Evolutionary conservation across 1,140 invertebrate species (phyloP), one percentile per base, ranked within the genome.

Genomic region (Drosophila pachea): DNA sequence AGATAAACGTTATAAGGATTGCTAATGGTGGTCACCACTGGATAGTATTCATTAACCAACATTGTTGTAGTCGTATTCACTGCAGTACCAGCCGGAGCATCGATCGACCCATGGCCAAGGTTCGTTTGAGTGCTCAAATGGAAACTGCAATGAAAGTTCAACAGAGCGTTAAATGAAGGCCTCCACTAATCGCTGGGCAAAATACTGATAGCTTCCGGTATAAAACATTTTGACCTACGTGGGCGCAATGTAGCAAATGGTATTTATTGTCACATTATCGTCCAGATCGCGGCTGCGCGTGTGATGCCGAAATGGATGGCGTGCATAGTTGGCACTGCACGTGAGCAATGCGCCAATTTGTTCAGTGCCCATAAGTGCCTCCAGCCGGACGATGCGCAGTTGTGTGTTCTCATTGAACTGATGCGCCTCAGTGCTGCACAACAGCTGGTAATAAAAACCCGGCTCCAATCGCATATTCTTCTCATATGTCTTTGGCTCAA

Each of bases 41-140:
- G 76, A 69, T 86, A 89, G n/a, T 88, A 89, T 60, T 89, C 89
- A 68, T 89, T 89, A 12, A 89, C 74, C 45, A 89, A 56, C 89
- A 89, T 89, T 54, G 76, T 76, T 47, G 69, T 68, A 38, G 73
- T 49, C 35, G 58, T 67, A 6, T 42, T 11, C 22, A 31, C 7
- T 14, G 45, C 22, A 16, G 60, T 47, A 7, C 61, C 48, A 22
- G 50, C 33, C 35, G 38, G 12, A 4, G 48, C 42, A 56, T 42
- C 48, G 36, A 14, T 62, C 40, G 62, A 22, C 29, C 64, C 79
- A 71, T 84, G 76, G 16, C 73, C 77, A 63, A 88, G 71, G 68
- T 76, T 82, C n/a, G 73, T 82, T 82, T 89, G 86, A 68, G 88
- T 86, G 68, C 60, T 71, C 58, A 89, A 74, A 86, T 89, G 89